Evolutionary conservation across 2,113 vertebrate genomes (phyloP).

Genomic region (Drymodes brunneopygia): DNA sequence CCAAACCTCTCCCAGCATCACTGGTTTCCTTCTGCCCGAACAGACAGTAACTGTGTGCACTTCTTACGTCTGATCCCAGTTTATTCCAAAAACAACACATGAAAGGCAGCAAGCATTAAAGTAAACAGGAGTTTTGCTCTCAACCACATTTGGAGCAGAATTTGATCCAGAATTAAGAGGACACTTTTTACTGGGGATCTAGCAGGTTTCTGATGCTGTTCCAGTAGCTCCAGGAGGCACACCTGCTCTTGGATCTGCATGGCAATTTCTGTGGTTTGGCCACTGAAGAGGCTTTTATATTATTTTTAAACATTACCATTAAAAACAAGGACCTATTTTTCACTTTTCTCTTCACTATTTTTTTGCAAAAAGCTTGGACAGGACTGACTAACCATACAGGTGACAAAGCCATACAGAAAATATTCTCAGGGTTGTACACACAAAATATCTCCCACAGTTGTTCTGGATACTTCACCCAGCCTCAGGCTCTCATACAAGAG

Average conservation of each 20-base stretch:
- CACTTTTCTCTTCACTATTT: background rate
- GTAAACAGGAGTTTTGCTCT: slow-evolving; percentile 23
- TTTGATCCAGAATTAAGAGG: slow-evolving; percentile 51
- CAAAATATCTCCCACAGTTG: background rate
- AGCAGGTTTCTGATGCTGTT: slow-evolving; percentile 61
- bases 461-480: background rate
- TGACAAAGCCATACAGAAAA: background rate
- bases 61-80: slow-evolving; percentile 6
- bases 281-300: background rate
- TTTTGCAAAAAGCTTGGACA: background rate
- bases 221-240: slow-evolving; percentile 64
- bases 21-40: background rate
- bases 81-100: slow-evolving; percentile 39
- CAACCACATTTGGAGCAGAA: slow-evolving; percentile 49
- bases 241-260: slow-evolving; percentile 62
- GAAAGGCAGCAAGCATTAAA: slow-evolving; percentile 40
- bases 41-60: background rate
- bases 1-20: background rate
- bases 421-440: background rate
- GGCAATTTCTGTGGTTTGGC: slow-evolving; percentile 64
- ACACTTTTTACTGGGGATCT: slow-evolving; percentile 1
- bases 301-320: background rate
- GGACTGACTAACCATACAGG: background rate
- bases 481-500: background rate
- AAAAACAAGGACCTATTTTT: background rate